Evolutionary conservation across 1,140 invertebrate genomes (phyloP), one percentile per base, ranked within the genome.

Genomic region (Seison nebaliae): DNA sequence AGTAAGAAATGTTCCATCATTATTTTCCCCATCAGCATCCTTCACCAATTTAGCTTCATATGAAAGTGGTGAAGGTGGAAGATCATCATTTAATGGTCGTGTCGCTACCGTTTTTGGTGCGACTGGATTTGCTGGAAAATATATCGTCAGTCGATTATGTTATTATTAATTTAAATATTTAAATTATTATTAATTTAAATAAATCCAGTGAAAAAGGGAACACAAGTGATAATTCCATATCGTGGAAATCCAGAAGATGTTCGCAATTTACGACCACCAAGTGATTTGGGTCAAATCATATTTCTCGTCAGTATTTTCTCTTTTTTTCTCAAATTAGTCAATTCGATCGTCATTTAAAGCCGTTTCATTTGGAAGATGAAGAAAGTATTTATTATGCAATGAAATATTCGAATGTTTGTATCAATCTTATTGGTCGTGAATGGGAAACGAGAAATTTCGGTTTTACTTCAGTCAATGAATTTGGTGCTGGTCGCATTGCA

Each of bases 21-120:
- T n/a, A n/a, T n/a, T n/a, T n/a, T n/a, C n/a, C n/a, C n/a, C n/a
- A n/a, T n/a, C n/a, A n/a, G n/a, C n/a, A n/a, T n/a, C n/a, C n/a
- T n/a, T n/a, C n/a, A n/a, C n/a, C n/a, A 26, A 26, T 26, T n/a
- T 26, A 9, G 24, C n/a, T 26, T 26, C 9, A 9, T 9, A n/a
- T n/a, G 9, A 26, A 42, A 21, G 26, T 45, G 28, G 43, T 40
- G 49, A 47, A 37, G 47, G 48, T 39, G 29, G 84, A 22, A 70
- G 88, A 16, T 76, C 74, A 44, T 88, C 80, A 49, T 96, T 94
- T 51, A 94, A 74, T 63, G 88, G 91, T 0, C 69, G 78, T 42
- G 78, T 94, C 4, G 81, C 76, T 7, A 96, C 88, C n/a, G 71
- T 98, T 2, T 96, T 96, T 61, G 88, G 88, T 21, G 67, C 68